Evolutionary conservation across 1,140 invertebrate genomes (phyloP).

Genomic region (Sinella curviseta): DNA sequence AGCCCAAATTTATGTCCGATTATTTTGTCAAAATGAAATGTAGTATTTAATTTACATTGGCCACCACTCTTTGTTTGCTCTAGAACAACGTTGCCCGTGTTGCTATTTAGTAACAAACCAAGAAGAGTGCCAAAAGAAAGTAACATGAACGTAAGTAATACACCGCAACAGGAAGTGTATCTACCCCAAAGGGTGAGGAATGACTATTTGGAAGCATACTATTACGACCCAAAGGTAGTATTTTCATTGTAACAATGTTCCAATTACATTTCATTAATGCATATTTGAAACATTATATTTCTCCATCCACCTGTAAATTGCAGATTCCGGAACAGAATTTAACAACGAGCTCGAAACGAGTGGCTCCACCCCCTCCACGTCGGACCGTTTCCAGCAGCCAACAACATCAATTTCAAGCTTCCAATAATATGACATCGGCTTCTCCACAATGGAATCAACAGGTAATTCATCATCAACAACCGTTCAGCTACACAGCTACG

Average conservation of each 20-base stretch:
- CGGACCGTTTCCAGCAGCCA: background rate
- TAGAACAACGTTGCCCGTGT: conserved; percentile 30
- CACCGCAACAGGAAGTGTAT: background rate
- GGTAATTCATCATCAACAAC: background rate
- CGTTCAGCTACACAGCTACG: background rate
- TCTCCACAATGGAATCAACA: background rate
- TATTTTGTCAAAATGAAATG: background rate
- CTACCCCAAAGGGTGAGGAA: background rate
- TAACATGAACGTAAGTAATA: no score
- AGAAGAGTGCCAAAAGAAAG: conserved; percentile 22
- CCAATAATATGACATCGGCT: background rate
- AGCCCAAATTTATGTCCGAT: background rate
- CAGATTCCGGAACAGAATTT: background rate
- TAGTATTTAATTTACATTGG: background rate
- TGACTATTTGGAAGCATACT: conserved; percentile 21
- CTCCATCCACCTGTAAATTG: background rate
- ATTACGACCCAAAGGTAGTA: conserved; percentile 34
- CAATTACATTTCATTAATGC: background rate
- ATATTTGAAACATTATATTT: background rate
- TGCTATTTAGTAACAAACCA: conserved; percentile 31
- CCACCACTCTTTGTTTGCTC: background rate
- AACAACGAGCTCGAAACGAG: background rate
- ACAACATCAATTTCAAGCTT: background rate
- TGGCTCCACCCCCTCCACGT: background rate
- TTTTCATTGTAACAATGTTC: background rate